These are phyloP conservation scores for Scomber scombrus DNA, from an alignment of 2,113 vertebrate species.

Conservation along the genomic window DNA sequence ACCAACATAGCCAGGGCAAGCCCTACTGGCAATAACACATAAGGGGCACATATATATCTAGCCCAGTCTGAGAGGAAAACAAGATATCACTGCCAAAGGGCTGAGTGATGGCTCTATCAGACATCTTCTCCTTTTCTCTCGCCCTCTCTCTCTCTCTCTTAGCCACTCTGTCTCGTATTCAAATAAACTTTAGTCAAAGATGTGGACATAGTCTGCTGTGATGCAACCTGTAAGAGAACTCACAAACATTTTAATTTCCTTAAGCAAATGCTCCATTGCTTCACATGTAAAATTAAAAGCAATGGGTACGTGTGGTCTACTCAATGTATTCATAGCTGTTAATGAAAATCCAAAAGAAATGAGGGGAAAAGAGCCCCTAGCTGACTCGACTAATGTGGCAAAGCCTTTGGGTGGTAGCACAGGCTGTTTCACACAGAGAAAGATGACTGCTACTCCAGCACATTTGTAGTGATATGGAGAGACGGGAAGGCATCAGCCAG, in stretches of 20 bases:
- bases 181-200: slow-evolving; percentile 45
- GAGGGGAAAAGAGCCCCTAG: slow-evolving; percentile 34
- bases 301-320: slow-evolving; percentile 15
- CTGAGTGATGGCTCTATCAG: slow-evolving; percentile 80
- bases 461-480: slow-evolving; percentile 26
- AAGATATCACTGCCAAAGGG: slow-evolving; percentile 80
- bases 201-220: slow-evolving; percentile 19
- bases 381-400: slow-evolving; percentile 54
- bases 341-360: slow-evolving; percentile 47
- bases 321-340: slow-evolving; percentile 53
- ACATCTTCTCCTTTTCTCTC: slow-evolving; percentile 38
- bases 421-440: slow-evolving; percentile 38
- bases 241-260: slow-evolving; percentile 30
- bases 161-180: slow-evolving; percentile 33
- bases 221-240: slow-evolving; percentile 11
- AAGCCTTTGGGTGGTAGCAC: slow-evolving; percentile 38
- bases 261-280: slow-evolving; percentile 41
- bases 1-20: no score
- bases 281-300: slow-evolving; percentile 59
- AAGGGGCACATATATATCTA: slow-evolving; percentile 69
- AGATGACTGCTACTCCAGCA: slow-evolving; percentile 37
- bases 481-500: slow-evolving; percentile 12
- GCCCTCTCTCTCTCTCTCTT: not conserved
- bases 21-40: slow-evolving; percentile 63
- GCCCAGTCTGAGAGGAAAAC: slow-evolving; percentile 75